Percentiles rank a stretch among this genome's conserved stretches.
phyloP scores from a whole-genome alignment of 1,140 invertebrate genomes.

The Formica exsecta region DNA sequence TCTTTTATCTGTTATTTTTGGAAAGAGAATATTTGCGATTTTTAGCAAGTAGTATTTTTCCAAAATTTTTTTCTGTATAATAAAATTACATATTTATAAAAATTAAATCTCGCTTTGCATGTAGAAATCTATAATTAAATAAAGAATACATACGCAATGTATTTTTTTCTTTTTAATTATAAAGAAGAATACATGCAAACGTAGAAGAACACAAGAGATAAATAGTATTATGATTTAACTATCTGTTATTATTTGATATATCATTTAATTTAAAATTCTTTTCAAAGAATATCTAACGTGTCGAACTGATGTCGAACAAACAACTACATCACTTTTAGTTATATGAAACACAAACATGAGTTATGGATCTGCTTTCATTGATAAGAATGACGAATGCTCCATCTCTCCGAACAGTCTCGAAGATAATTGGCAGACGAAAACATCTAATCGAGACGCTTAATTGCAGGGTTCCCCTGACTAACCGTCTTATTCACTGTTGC shows the following conservation, averaged over 20 bases:
- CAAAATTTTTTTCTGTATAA: background rate
- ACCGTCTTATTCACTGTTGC: conserved; percentile 55
- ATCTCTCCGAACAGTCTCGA: conserved; percentile 47
- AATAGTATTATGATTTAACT: background rate
- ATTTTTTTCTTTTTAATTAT: background rate
- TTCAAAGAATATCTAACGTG: background rate
- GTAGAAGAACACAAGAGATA: background rate
- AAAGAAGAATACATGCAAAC: background rate
- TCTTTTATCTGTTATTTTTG: background rate
- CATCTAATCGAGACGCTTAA: conserved; percentile 80
- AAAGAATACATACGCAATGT: too few relatives aligned
- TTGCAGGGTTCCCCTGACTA: conserved; percentile 67
- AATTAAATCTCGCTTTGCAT: too few relatives aligned
- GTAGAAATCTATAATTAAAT: too few relatives aligned
- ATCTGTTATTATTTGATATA: background rate
- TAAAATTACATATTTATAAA: too few relatives aligned
- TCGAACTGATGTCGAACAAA: conserved; percentile 7
- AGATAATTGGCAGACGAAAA: conserved; percentile 73
- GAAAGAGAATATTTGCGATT: too few relatives aligned
- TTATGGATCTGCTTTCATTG: conserved; percentile 56
- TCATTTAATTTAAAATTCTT: background rate
- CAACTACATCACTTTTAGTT: conserved; percentile 23
- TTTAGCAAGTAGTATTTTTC: too few relatives aligned
- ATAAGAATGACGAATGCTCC: conserved; percentile 48
- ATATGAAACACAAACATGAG: conserved; percentile 51